phyloP scores from a whole-genome alignment of 2,888 invertebrate species.

The Lamproptera curius region DNA sequence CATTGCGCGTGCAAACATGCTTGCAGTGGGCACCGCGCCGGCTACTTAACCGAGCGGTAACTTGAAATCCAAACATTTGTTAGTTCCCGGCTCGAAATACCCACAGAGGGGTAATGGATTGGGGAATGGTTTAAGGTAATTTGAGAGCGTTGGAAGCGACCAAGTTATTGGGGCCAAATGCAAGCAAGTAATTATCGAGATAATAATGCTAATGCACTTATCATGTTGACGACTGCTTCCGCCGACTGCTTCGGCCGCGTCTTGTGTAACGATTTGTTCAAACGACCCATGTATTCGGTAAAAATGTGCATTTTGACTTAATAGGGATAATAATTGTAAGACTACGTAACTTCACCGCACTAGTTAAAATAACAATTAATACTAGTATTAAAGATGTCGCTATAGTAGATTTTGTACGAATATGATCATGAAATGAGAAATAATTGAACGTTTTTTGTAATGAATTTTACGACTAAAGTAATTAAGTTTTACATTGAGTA shows the following conservation, averaged over 20 bases:
- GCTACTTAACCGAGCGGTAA: constrained; percentile 56
- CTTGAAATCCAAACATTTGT: constrained; percentile 61
- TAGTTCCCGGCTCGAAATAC: constrained; percentile 44
- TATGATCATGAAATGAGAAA: no score
- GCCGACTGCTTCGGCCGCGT: constrained; percentile 39
- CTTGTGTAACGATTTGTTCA: constrained; percentile 48
- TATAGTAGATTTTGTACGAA: no score
- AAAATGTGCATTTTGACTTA: constrained; percentile 20
- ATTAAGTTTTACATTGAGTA: no score
- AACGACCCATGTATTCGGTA: constrained; percentile 29
- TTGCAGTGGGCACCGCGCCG: constrained; percentile 41
- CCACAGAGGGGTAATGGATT: constrained; percentile 41
- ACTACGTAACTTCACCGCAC: no score
- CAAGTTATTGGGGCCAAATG: constrained; percentile 73
- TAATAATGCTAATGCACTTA: constrained; percentile 78
- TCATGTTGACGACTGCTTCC: constrained; percentile 73
- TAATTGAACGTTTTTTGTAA: no score
- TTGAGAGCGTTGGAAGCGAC: constrained; percentile 63
- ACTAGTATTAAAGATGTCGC: no score
- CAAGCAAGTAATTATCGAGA: constrained; percentile 76
- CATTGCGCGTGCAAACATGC: constrained; percentile 50
- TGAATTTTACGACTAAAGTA: no score
- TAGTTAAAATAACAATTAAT: no score
- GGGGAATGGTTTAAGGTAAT: constrained; percentile 52
- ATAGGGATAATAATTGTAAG: constrained; percentile 5